Percentiles rank a stretch among this genome's conserved stretches.
phyloP scores from a whole-genome alignment of 2,797 vertebrate genomes.

The Thalassophryne amazonica region DNA sequence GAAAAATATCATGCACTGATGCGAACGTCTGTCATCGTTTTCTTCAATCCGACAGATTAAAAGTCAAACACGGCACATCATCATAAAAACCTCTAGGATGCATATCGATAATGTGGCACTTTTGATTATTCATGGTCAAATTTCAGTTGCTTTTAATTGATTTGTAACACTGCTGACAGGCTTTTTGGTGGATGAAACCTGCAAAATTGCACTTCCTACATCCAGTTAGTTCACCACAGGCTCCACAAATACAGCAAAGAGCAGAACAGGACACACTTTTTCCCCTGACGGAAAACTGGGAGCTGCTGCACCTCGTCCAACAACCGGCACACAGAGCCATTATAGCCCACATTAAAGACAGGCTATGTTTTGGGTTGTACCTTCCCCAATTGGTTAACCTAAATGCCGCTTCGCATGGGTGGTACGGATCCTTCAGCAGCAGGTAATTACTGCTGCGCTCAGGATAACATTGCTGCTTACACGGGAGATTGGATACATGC shows the following conservation, averaged over 20 bases:
- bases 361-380: constrained; percentile 27
- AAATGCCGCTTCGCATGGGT: constrained; percentile 37
- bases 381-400: constrained; percentile 30
- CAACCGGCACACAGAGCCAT: constrained; percentile 23
- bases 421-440: constrained; percentile 60
- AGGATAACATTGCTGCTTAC: constrained; percentile 40
- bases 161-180: not conserved
- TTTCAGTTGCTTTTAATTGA: too few relatives aligned
- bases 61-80: too few relatives aligned
- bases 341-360: constrained; percentile 32
- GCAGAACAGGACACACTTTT: not conserved
- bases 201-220: not conserved
- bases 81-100: too few relatives aligned
- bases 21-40: too few relatives aligned
- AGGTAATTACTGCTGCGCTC: constrained; percentile 50
- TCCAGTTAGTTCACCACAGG: not conserved
- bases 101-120: too few relatives aligned
- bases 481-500: constrained; percentile 26
- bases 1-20: too few relatives aligned
- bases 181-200: not conserved
- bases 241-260: not conserved
- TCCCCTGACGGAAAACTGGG: constrained; percentile 4
- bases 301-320: constrained; percentile 6
- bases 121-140: too few relatives aligned
- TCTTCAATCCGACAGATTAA: too few relatives aligned